Base-by-base conservation (phyloP, 2,113 vertebrate species). In the Corynorhinus townsendii region DNA sequence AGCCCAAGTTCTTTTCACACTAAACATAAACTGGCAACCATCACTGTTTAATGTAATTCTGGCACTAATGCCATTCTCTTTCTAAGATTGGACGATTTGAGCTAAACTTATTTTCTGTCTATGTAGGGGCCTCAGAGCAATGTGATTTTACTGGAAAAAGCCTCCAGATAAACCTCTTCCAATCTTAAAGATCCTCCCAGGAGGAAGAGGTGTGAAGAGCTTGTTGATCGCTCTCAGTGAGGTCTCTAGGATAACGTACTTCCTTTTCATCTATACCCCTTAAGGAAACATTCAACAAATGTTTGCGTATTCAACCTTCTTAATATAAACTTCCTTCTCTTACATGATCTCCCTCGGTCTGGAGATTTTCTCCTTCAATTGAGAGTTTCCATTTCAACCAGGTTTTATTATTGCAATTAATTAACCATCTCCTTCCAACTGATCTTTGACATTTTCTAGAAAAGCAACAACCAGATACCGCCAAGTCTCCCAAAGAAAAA, bases 351-450 rank as follows among this genome's bases (percentile, higher is more conserved):
- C 64, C 16, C 38, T 89, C 45, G 20, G 15, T 93, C 49, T 96
- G 38, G 38, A 52, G 15, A 2, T 69, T 87, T 79, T 87, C 49
- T 89, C 62, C 80, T 90, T 94, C 49, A 84, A 71, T 90, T n/a
- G 49, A 62, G 19, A 73, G 33, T 84, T 95, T 91, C 72, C 69
- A 43, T 87, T 91, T 92, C 80, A 92, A 73, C 28, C 10, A 33
- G 11, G 54, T 84, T 81, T 81, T 93, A 33, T 69, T 92, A 79
- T 68, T 93, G 12, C 38, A 49, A 49, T 49, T 49, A 94, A 52
- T 86, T 89, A 93, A 86, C 35, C 19, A 84, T 64, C 66, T 73
- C 89, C 62, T 94, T 75, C 33, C n/a, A 92, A 90, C 15, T 82
- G 11, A 30, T 47, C 47, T 94, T 96, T 52, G 40, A 83, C 77